These are phyloP conservation scores for Hemithea aestivaria DNA, from an alignment of 2,888 invertebrate species.

Conservation along the genomic window DNA sequence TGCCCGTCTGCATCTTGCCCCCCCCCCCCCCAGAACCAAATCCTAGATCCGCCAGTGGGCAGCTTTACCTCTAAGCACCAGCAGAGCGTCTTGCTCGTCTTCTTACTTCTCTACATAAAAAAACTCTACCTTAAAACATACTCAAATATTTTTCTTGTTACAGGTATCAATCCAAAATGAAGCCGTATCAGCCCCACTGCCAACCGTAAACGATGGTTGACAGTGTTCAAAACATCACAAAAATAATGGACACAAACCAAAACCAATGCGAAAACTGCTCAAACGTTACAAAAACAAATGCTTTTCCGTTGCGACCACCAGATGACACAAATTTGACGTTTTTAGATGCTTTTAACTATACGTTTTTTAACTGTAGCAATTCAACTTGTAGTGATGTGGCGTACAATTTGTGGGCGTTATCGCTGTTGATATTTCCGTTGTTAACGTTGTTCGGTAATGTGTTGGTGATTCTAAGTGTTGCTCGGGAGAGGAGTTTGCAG, in stretches of 20 bases:
- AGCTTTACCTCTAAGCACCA: too few species aligned
- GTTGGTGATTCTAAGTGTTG: constrained; percentile 96
- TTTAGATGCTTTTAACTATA: constrained; percentile 45
- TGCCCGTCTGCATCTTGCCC: too few species aligned
- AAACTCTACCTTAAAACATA: too few species aligned
- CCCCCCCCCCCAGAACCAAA: too few species aligned
- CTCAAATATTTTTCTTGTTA: too few species aligned
- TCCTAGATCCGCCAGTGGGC: too few species aligned
- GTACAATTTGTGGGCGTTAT: constrained; percentile 91
- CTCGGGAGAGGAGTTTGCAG: constrained; percentile 92
- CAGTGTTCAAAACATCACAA: constrained; percentile 6
- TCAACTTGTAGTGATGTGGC: constrained; percentile 60
- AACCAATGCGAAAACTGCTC: constrained; percentile 40
- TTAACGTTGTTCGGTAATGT: constrained; percentile 98
- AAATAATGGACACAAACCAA: constrained; percentile 26
- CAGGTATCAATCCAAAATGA: too few species aligned
- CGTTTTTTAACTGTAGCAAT: constrained; percentile 55
- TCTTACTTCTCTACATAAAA: too few species aligned
- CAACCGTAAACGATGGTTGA: too few species aligned
- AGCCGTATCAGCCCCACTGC: too few species aligned
- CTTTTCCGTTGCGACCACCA: constrained; percentile 41
- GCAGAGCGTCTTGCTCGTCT: too few species aligned
- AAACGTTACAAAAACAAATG: constrained; percentile 44
- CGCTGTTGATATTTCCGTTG: constrained; percentile 93
- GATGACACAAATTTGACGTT: constrained; percentile 38